Evolutionary conservation across 1,140 invertebrate species (phyloP).

Genomic region (Trissolcus basalis): DNA sequence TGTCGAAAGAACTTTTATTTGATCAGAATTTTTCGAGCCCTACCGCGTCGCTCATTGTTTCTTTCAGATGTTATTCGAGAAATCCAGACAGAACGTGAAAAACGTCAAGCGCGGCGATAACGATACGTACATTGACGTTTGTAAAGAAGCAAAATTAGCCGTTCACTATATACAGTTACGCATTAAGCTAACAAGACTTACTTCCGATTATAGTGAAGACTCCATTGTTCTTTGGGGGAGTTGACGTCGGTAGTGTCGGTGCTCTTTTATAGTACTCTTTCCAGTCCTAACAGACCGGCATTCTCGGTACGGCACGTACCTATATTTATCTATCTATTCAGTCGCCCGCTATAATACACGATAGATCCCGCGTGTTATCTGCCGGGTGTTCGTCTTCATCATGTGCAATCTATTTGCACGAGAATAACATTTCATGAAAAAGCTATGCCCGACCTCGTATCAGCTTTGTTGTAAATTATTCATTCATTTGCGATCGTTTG

Average conservation of each 20-base stretch:
- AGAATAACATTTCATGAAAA: conserved; percentile 47
- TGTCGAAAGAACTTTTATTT: conserved; percentile 1
- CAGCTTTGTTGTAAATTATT: conserved; percentile 43
- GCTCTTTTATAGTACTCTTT: conserved; percentile 52
- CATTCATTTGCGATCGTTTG: conserved; percentile 24
- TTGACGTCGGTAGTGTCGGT: conserved; percentile 58
- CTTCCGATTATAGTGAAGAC: conserved; percentile 69
- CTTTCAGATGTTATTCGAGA: conserved; percentile 41
- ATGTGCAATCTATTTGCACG: conserved; percentile 48
- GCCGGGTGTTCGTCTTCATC: conserved; percentile 55
- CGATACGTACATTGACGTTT: conserved; percentile 56
- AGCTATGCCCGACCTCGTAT: conserved; percentile 21
- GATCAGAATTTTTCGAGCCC: conserved; percentile 19
- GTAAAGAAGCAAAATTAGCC: conserved; percentile 69
- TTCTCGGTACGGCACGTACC: conserved; percentile 57
- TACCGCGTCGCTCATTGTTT: conserved; percentile 36
- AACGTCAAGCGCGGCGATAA: conserved; percentile 44
- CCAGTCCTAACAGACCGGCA: conserved; percentile 38
- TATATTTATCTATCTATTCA: conserved; percentile 61
- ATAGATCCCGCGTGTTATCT: conserved; percentile 55
- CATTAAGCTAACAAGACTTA: conserved; percentile 73
- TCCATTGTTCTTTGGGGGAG: conserved; percentile 59
- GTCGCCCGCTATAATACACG: conserved; percentile 57
- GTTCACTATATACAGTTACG: conserved; percentile 70
- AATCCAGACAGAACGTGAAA: conserved; percentile 53